These are phyloP conservation scores for Lepisosteus osseus DNA, from an alignment of 2,113 vertebrate species.

Conservation along the genomic window DNA sequence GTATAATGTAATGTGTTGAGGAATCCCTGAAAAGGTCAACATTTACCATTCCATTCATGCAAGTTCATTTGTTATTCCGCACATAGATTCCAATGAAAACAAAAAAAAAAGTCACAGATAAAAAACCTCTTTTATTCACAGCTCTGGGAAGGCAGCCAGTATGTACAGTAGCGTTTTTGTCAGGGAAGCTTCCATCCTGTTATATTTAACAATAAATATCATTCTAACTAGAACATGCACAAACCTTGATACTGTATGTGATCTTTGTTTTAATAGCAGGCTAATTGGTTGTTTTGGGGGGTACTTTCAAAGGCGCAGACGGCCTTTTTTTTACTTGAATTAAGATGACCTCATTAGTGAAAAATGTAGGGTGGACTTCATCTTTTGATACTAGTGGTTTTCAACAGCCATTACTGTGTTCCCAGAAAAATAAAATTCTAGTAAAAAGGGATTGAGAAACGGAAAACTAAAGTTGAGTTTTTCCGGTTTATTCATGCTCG, in stretches of 20 bases:
- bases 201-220: slow-evolving; percentile 21
- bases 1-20: background rate
- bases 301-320: no score
- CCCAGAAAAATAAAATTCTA: no score
- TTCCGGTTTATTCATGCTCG: no score
- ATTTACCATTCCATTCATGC: slow-evolving; percentile 20
- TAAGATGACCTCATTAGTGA: no score
- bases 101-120: slow-evolving; percentile 20
- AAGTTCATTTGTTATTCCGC: slow-evolving; percentile 9
- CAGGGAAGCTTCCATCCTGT: background rate
- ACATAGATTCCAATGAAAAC: slow-evolving; percentile 12
- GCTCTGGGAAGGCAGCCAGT: slow-evolving; percentile 19
- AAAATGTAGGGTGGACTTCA: no score
- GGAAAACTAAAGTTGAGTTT: no score
- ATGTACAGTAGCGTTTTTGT: slow-evolving; percentile 18
- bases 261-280: background rate
- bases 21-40: slow-evolving; percentile 46
- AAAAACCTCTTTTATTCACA: slow-evolving; percentile 28
- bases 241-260: slow-evolving; percentile 14
- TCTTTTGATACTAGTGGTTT: no score
- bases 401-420: no score
- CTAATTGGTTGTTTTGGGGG: background rate
- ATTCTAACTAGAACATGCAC: slow-evolving; percentile 5
- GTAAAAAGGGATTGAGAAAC: no score
- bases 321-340: no score